Conservation (phyloP, 2,113 vertebrate species). For the Oxyura jamaicensis region DNA sequence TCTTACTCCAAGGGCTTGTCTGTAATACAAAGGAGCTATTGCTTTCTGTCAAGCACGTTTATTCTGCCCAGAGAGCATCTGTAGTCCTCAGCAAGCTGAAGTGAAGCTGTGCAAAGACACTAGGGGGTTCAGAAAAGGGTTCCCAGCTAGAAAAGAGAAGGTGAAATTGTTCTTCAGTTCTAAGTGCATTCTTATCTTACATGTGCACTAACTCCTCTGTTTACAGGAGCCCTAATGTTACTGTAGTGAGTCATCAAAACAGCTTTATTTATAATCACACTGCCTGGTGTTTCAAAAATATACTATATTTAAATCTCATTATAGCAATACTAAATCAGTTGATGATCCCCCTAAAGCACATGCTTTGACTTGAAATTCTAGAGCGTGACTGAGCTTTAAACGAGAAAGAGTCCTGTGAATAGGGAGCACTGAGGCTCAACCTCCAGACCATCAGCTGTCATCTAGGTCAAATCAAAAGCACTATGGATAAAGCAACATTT, state of each 20-base stretch:
- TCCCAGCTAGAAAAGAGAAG: background rate
- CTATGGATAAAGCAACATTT: background rate
- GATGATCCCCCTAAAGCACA: background rate
- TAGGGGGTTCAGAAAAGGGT: background rate
- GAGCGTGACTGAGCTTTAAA: background rate
- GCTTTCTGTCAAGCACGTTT: background rate
- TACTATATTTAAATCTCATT: background rate
- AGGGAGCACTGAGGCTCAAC: background rate
- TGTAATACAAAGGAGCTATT: background rate
- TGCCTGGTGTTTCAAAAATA: slow-evolving; percentile 33
- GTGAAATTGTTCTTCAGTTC: background rate
- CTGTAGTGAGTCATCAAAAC: background rate
- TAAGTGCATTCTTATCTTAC: background rate
- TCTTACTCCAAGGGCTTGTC: background rate
- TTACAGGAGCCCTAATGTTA: background rate
- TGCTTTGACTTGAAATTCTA: slow-evolving; percentile 12
- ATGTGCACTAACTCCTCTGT: background rate
- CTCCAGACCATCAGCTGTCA: background rate
- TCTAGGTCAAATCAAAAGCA: background rate
- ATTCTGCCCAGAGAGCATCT: background rate
- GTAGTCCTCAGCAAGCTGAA: background rate
- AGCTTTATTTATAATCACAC: background rate
- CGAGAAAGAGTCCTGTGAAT: background rate
- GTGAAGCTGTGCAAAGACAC: background rate
- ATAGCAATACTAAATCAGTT: background rate